phyloP scores from a whole-genome alignment of 2,888 invertebrate genomes.

The Standfussiana lucernea region DNA sequence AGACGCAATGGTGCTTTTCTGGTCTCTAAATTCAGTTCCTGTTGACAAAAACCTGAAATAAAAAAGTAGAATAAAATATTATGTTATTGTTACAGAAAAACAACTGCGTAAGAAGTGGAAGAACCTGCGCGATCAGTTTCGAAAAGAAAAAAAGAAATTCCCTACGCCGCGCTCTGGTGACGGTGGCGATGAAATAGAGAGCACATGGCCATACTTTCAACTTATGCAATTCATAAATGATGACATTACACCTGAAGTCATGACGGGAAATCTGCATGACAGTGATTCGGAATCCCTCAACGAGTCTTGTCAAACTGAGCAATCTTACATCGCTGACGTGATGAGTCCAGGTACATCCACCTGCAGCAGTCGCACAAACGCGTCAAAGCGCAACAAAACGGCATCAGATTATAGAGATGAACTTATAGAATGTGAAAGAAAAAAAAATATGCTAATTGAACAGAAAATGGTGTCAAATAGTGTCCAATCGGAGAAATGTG shows the following conservation, averaged over 20 bases:
- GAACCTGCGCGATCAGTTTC: slow-evolving; percentile 56
- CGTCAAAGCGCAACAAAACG: slow-evolving; percentile 59
- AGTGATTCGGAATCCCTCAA: slow-evolving; percentile 58
- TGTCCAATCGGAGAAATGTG: slow-evolving; percentile 59
- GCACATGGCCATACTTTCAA: slow-evolving; percentile 56
- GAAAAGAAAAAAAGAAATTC: slow-evolving; percentile 58
- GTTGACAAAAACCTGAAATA: slow-evolving; percentile 62
- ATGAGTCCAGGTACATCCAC: slow-evolving; percentile 49
- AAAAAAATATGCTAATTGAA: slow-evolving; percentile 59
- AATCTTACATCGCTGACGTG: slow-evolving; percentile 44
- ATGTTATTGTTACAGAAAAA: slow-evolving; percentile 61
- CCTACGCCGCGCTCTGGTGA: slow-evolving; percentile 52
- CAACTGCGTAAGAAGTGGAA: slow-evolving; percentile 63
- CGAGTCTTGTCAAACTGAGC: slow-evolving; percentile 55
- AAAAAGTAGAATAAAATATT: slow-evolving; percentile 32
- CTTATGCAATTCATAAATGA: slow-evolving; percentile 52
- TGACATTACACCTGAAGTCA: slow-evolving; percentile 55
- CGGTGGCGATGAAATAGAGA: slow-evolving; percentile 50
- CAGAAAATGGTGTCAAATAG: slow-evolving; percentile 61
- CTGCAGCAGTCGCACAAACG: slow-evolving; percentile 54
- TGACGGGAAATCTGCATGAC: slow-evolving; percentile 60
- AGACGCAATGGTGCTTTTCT: slow-evolving; percentile 56
- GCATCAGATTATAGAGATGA: slow-evolving; percentile 62
- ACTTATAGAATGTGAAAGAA: slow-evolving; percentile 58
- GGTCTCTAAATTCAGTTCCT: slow-evolving; percentile 53